Conservation (phyloP, 1,140 invertebrate genomes). For the Brachionus angularis region DNA sequence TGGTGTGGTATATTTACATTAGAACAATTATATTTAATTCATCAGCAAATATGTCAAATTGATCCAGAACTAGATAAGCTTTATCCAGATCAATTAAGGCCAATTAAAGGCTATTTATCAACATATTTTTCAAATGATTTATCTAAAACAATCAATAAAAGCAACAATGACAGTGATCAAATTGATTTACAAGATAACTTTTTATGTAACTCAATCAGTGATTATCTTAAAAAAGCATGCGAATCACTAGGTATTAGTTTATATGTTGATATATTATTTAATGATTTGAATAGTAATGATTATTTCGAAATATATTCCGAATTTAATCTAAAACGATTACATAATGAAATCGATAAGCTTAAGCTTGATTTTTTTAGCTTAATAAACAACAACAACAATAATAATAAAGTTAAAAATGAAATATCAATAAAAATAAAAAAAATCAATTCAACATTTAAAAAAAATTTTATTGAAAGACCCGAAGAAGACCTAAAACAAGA, state of each 20-base stretch:
- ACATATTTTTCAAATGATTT: constrained; percentile 30
- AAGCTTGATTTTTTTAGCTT: background rate
- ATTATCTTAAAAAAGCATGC: constrained; percentile 7
- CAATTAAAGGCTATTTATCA: constrained; percentile 29
- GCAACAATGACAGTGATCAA: background rate
- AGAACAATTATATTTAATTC: constrained; percentile 34
- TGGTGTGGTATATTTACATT: constrained; percentile 30
- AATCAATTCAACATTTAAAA: background rate
- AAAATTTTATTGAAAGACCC: background rate
- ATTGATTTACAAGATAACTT: constrained; percentile 36
- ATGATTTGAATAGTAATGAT: constrained; percentile 22
- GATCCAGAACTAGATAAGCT: background rate
- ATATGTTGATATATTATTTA: constrained; percentile 38
- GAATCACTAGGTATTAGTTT: constrained; percentile 6
- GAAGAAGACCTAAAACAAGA: constrained; percentile 15
- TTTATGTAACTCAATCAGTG: constrained; percentile 21
- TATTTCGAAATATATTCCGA: constrained; percentile 41
- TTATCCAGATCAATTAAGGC: constrained; percentile 26
- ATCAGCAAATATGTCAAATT: constrained; percentile 30
- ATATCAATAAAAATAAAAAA: background rate
- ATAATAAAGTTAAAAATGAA: background rate
- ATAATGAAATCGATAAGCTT: constrained; percentile 4
- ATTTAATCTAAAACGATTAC: constrained; percentile 37
- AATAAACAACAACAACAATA: background rate
- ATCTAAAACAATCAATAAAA: background rate